Conservation (phyloP, 2,888 invertebrate species). For the Oscheius myriophilus region DNA sequence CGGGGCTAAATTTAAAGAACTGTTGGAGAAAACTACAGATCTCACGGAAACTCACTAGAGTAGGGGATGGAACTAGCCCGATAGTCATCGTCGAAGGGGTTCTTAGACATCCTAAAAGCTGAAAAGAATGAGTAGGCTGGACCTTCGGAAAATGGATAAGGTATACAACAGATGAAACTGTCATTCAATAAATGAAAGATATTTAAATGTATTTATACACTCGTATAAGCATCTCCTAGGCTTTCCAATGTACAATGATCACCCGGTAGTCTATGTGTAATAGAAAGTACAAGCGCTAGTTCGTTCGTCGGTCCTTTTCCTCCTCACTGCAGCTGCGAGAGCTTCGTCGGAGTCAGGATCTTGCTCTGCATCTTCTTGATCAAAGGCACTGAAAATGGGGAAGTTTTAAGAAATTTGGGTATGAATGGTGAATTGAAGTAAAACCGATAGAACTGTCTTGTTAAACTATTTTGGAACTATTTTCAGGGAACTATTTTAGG, state of each 20-base stretch:
- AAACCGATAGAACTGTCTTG: too few species aligned
- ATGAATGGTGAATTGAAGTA: neutral
- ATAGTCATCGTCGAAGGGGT: constrained; percentile 58
- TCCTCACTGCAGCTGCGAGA: constrained; percentile 82
- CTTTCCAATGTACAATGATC: constrained; percentile 3
- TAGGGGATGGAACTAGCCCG: constrained; percentile 16
- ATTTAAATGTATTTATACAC: constrained; percentile 13
- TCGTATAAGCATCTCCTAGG: neutral
- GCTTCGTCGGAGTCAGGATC: constrained; percentile 89
- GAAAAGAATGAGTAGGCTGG: constrained; percentile 6
- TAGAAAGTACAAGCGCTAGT: constrained; percentile 5
- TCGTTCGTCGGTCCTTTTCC: neutral
- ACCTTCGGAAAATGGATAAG: constrained; percentile 11
- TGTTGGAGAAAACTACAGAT: too few species aligned
- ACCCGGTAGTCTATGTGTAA: constrained; percentile 12
- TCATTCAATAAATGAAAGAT: neutral
- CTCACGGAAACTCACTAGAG: constrained; percentile 5
- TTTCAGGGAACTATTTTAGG: too few species aligned
- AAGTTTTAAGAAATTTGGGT: neutral
- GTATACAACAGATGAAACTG: constrained; percentile 10
- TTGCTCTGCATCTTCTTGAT: constrained; percentile 96
- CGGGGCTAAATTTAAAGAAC: too few species aligned
- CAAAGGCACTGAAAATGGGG: constrained; percentile 80
- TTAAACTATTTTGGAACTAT: too few species aligned
- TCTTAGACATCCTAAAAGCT: constrained; percentile 44